Evolutionary conservation across 1,140 invertebrate species (phyloP), one percentile per base, ranked within the genome.

Genomic region (Trigoniulus corallinus): DNA sequence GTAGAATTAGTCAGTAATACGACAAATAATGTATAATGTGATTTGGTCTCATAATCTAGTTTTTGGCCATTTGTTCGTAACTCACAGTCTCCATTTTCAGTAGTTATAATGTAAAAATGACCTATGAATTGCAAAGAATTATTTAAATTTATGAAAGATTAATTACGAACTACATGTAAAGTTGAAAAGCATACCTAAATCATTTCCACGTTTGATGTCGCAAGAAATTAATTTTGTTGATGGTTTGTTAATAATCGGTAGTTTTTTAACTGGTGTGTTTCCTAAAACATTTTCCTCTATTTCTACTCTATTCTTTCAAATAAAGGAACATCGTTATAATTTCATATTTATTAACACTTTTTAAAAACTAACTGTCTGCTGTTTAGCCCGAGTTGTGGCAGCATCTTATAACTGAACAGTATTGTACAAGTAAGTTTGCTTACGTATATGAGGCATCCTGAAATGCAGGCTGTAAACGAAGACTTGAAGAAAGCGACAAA

Each of bases 301-400:
- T 42, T 50, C 48, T 12, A 43, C 48, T 3, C 48, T 50, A 48
- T n/a, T n/a, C n/a, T n/a, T n/a, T n/a, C n/a, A n/a, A n/a, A n/a
- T n/a, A n/a, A n/a, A n/a, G n/a, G n/a, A n/a, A n/a, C n/a, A n/a
- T n/a, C n/a, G n/a, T n/a, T n/a, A n/a, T n/a, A n/a, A n/a, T n/a
- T n/a, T n/a, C n/a, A n/a, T n/a, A n/a, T n/a, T n/a, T n/a, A n/a
- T n/a, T n/a, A n/a, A n/a, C n/a, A n/a, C n/a, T n/a, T n/a, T n/a
- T n/a, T n/a, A n/a, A n/a, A n/a, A n/a, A n/a, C n/a, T n/a, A n/a
- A n/a, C n/a, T n/a, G n/a, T n/a, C n/a, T n/a, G n/a, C n/a, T n/a
- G n/a, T n/a, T n/a, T n/a, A n/a, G n/a, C n/a, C n/a, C n/a, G n/a
- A n/a, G n/a, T n/a, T n/a, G n/a, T n/a, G n/a, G n/a, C n/a, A n/a